These are phyloP conservation scores for Sylvilagus floridanus DNA, from an alignment of 2,797 vertebrate species.

Conservation along the genomic window DNA sequence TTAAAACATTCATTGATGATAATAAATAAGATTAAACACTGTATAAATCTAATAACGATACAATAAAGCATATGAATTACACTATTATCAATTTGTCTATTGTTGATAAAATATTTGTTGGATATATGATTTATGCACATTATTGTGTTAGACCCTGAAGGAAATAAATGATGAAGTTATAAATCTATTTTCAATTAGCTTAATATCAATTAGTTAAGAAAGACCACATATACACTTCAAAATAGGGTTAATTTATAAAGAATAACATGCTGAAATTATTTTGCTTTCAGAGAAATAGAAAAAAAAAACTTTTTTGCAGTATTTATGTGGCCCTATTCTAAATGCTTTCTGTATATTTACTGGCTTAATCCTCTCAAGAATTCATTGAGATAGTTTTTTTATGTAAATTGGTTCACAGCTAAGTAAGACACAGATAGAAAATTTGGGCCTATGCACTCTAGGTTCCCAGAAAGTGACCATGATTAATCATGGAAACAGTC, in stretches of 20 bases:
- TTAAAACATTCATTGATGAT: not conserved
- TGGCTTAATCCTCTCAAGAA: not conserved
- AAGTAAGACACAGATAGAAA: not conserved
- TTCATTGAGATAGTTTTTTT: not conserved
- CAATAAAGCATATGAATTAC: not conserved
- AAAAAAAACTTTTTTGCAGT: not conserved
- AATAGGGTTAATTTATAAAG: not conserved
- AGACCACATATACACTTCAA: not conserved
- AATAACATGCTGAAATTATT: not conserved
- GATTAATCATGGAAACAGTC: not conserved
- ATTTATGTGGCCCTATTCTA: not conserved
- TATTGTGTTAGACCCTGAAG: not conserved
- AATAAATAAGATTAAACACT: not conserved
- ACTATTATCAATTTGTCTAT: not conserved
- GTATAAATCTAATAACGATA: not conserved
- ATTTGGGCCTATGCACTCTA: not conserved
- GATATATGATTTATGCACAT: not conserved
- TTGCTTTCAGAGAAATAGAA: not conserved
- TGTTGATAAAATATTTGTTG: constrained; percentile 19
- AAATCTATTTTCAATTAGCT: constrained; percentile 47
- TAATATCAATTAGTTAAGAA: not conserved
- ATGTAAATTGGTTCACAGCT: not conserved
- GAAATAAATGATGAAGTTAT: not conserved
- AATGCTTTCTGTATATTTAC: not conserved
- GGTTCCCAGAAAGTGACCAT: not conserved